phyloP scores from a whole-genome alignment of 1,140 invertebrate genomes.

The Diachasma alloeum region DNA sequence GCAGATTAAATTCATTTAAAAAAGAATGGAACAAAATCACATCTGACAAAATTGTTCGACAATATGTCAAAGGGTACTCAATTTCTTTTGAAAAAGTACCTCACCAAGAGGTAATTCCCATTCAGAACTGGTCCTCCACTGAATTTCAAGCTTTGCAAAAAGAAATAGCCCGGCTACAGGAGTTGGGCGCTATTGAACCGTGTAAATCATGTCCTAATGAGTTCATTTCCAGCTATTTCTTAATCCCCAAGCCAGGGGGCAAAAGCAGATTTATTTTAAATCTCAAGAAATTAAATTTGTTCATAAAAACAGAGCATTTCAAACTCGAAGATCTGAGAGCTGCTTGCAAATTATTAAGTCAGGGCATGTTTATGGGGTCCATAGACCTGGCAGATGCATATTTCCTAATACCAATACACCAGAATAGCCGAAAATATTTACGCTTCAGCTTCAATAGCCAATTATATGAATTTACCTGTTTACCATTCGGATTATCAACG shows the following conservation, averaged over 20 bases:
- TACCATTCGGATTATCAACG: no score
- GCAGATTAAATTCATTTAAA: background rate
- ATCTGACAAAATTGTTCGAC: background rate
- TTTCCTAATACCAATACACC: no score
- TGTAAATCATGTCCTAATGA: conserved; percentile 19
- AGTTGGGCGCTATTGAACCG: background rate
- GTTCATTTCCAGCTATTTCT: conserved; percentile 37
- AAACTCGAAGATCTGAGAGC: conserved; percentile 40
- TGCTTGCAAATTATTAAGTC: conserved; percentile 35
- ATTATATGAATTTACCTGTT: no score
- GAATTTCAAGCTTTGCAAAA: background rate
- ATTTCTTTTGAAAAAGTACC: conserved; percentile 26
- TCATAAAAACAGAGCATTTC: conserved; percentile 36
- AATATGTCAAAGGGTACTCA: background rate
- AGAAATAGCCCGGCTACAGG: conserved; percentile 6
- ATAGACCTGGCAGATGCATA: no score
- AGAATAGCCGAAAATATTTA: no score
- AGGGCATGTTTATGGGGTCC: no score
- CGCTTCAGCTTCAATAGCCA: no score
- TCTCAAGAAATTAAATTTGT: conserved; percentile 38
- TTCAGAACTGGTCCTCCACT: background rate
- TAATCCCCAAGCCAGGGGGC: conserved; percentile 39
- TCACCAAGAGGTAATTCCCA: background rate
- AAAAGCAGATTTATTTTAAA: conserved; percentile 40
- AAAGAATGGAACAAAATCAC: background rate